Evolutionary conservation across 2,797 vertebrate genomes (phyloP).

Genomic region (Catostomus latipinnis): DNA sequence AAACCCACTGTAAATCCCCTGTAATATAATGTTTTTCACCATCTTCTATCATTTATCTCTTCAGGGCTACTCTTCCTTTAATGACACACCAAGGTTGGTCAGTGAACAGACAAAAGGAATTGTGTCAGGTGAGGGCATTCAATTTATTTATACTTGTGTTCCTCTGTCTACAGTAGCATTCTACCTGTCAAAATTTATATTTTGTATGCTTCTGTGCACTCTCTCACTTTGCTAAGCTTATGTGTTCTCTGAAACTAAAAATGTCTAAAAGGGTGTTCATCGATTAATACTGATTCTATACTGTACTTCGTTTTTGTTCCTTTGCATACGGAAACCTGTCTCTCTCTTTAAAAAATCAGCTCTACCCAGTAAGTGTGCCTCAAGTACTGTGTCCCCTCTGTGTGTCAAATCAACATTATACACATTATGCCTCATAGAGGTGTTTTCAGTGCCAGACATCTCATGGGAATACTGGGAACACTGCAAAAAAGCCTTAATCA

Average conservation of each 20-base stretch:
- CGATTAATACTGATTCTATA: background rate
- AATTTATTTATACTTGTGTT: background rate
- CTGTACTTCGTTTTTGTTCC: background rate
- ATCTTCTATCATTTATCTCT: constrained; percentile 29
- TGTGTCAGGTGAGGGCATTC: constrained; percentile 78
- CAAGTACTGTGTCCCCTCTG: background rate
- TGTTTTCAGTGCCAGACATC: too few relatives aligned
- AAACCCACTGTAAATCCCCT: background rate
- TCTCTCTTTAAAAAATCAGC: constrained; percentile 65
- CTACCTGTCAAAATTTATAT: background rate
- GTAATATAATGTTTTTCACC: constrained; percentile 8
- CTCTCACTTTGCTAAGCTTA: background rate
- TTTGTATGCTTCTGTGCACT: background rate
- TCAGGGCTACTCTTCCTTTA: constrained; percentile 90
- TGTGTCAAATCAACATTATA: background rate
- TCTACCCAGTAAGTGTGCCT: constrained; percentile 77
- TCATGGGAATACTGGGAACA: too few relatives aligned
- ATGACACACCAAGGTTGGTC: constrained; percentile 86
- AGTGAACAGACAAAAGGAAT: constrained; percentile 85
- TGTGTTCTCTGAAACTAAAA: constrained; percentile 2
- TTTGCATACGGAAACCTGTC: constrained; percentile 20
- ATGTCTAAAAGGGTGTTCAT: background rate
- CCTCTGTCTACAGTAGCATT: background rate
- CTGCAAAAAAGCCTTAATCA: too few relatives aligned
- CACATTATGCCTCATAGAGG: background rate